A percentile compares a stretch with the other conserved stretches of the same genome.
These are phyloP conservation scores for Lamprotornis superbus DNA, from an alignment of 2,113 vertebrate species.

Conservation along the genomic window DNA sequence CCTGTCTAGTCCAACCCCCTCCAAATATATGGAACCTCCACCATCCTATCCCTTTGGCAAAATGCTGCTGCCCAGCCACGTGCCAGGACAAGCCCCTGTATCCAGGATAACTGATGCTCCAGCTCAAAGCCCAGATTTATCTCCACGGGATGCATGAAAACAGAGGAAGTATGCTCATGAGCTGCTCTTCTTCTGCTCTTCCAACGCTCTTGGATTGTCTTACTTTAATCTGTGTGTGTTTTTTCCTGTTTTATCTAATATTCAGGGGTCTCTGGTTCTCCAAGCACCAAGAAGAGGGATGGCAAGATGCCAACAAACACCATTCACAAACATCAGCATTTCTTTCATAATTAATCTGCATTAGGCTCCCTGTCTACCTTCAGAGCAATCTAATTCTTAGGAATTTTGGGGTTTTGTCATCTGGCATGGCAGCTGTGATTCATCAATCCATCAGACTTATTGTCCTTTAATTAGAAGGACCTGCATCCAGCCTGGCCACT, in stretches of 20 bases:
- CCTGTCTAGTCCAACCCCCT: not conserved
- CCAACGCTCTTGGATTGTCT: not conserved
- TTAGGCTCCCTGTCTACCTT: not conserved
- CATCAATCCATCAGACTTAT: not conserved
- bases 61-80: not conserved
- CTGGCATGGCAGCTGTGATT: not conserved
- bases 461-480: not conserved
- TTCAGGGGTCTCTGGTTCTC: not conserved
- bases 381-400: not conserved
- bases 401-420: not conserved
- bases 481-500: not conserved
- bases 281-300: not conserved
- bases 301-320: not conserved
- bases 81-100: not conserved
- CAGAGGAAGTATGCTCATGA: rapidly evolving
- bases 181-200: not conserved
- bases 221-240: not conserved
- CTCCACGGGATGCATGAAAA: not conserved
- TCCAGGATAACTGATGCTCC: not conserved
- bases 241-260: not conserved
- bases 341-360: not conserved
- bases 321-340: not conserved
- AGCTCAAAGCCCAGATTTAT: not conserved
- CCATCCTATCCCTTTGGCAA: not conserved
- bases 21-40: not conserved